Evolutionary conservation across 1,140 invertebrate species (phyloP).

Genomic region (Hermatobates lingyangjiaoensis): DNA sequence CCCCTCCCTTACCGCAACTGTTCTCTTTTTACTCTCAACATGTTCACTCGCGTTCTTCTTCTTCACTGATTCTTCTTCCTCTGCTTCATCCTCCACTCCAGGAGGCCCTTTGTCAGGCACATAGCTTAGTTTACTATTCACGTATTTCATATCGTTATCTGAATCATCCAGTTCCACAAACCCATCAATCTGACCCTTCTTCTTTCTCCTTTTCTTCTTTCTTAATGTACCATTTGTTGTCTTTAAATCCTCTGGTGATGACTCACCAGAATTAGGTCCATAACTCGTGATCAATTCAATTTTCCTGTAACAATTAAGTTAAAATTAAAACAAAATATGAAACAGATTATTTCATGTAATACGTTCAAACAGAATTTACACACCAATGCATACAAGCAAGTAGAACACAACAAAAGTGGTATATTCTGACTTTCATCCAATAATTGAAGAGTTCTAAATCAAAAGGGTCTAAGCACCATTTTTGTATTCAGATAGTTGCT

Average conservation of each 20-base stretch:
- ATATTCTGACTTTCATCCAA: too few relatives aligned
- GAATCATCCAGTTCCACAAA: conserved; percentile 4
- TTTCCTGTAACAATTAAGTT: conserved; percentile 25
- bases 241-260: conserved; percentile 11
- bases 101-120: conserved; percentile 3
- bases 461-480: too few relatives aligned
- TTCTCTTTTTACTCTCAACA: neutral
- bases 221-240: neutral
- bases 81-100: conserved; percentile 1
- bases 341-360: conserved; percentile 1
- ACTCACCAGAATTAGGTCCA: conserved; percentile 21
- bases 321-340: conserved; percentile 6
- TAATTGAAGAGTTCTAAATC: too few relatives aligned
- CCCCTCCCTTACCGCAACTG: conserved; percentile 14
- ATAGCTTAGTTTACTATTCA: neutral
- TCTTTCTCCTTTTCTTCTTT: conserved; percentile 8
- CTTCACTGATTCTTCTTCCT: neutral
- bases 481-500: too few relatives aligned
- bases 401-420: too few relatives aligned
- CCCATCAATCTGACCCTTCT: neutral
- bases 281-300: conserved; percentile 40
- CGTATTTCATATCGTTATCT: conserved; percentile 8
- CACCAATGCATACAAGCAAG: too few relatives aligned
- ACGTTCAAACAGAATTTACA: too few relatives aligned
- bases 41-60: neutral